Evolutionary conservation across 2,113 vertebrate species (phyloP), one percentile per base, ranked within the genome.

Genomic region (Rattus rattus): DNA sequence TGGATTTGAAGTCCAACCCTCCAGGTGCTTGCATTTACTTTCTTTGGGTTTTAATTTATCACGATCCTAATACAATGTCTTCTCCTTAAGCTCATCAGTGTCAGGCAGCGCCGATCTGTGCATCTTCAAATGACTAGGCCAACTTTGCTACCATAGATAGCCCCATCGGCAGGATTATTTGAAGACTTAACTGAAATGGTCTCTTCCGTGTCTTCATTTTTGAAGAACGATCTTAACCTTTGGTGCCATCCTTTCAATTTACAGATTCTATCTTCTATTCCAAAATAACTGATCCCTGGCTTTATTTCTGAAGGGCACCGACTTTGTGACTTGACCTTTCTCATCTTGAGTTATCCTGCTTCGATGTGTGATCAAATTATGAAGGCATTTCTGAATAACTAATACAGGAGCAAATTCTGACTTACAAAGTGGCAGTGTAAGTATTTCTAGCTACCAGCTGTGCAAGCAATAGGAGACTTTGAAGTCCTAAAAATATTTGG

Each of bases 391-490:
- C 20, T 59, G 87, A 92, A 88, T 92, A 96, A 93, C 54, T 72
- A 84, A 80, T 91, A 56, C 24, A 49, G 94, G 93, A 96, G 96
- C 70, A 95, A 73, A 93, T 86, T 96, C 83, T 97, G 56, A 96
- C 81, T 96, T 97, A 96, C 39, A 95, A 93, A 97, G 87, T 91
- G 92, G 83, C 52, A 72, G 94, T 73, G 20, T 69, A 88, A 91
- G 92, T 98, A 97, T 96, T 98, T 97, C 97, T 97, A 97, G 96
- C 83, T 92, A 67, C 97, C 97, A 98, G 97, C 98, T 97, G 96
- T 98, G 94, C 73, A 97, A 85, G 94, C 92, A 96, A 39, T 95
- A 97, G 88, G 70, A 89, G 70, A 93, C 89, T 97, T 97, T 94
- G 95, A 97, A 97, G 91, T 90, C 84, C 97, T 97, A 98, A 97